Evolutionary conservation across 2,797 vertebrate genomes (phyloP), one percentile per base, ranked within the genome.

Genomic region (Psittacula derbiana): DNA sequence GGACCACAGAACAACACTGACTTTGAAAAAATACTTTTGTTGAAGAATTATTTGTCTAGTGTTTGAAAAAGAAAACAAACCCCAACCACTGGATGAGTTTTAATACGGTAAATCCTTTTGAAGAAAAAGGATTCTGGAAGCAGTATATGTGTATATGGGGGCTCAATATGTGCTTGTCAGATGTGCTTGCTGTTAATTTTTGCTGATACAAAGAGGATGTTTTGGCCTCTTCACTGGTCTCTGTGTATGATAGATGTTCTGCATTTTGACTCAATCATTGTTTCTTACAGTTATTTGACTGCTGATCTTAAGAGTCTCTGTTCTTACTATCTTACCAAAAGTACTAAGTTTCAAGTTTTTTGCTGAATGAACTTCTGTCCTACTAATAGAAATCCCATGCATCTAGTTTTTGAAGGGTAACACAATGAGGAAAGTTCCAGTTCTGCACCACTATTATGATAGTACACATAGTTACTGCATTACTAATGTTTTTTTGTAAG

Each of bases 391-490:
- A 75, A 36, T 81, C 28, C 46, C 27, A 16, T 2, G 12, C 12
- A 24, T 60, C 30, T 86, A 76, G 46, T 38, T 85, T 71, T 80
- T 31, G 52, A 71, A 30, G 21, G 31, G 24, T 52, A 57, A 41
- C 38, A 8, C 31, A 13, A 25, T 46, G 36, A 31, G n/a, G 33
- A 23, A 43, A 10, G 41, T 49, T 71, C 44, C 38, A 46, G 52
- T 74, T 91, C 28, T 9, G 11, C 31, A 2, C 44, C 55, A 3
- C 3, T 25, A 27, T 83, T 62, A n/a, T 0, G 0, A 49, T 16
- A 33, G 46, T 1, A 1, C 33, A 15, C 64, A 14, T 80, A 81
- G 64, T 36, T 85, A 6, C 28, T 6, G 2, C 71, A 17, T 91
- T 87, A 85, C 75, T 70, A 18, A 38, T 57, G 60, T 27, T 84